A percentile compares a stretch with the other conserved stretches of the same genome.
phyloP scores from a whole-genome alignment of 2,797 vertebrate species.

The Hoplostethus mediterraneus region DNA sequence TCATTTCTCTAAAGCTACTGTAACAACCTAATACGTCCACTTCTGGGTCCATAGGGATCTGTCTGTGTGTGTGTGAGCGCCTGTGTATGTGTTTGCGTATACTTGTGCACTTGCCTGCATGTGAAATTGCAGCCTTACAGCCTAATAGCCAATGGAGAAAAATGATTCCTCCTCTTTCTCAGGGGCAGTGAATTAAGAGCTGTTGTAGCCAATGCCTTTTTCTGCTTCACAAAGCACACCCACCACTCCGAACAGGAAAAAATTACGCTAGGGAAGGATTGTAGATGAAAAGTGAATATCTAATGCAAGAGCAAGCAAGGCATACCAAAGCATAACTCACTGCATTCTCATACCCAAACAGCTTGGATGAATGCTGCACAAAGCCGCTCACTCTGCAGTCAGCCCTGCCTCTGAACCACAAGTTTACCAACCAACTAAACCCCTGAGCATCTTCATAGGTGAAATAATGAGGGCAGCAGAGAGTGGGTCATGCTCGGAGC shows the following conservation, averaged over 20 bases:
- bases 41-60: conserved; percentile 47
- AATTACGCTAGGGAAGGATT: conserved; percentile 12
- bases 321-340: conserved; percentile 20
- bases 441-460: conserved; percentile 30
- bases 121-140: conserved; percentile 44
- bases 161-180: conserved; percentile 44
- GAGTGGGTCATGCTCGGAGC: conserved; percentile 9
- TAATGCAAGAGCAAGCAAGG: conserved; percentile 18
- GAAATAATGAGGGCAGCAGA: conserved; percentile 26
- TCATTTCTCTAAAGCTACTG: conserved; percentile 64
- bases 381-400: conserved; percentile 13
- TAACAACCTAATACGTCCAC: conserved; percentile 58
- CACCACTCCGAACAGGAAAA: conserved; percentile 3
- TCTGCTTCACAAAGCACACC: conserved; percentile 37
- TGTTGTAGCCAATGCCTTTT: conserved; percentile 21
- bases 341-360: conserved; percentile 18
- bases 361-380: conserved; percentile 17
- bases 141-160: conserved; percentile 50
- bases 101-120: conserved; percentile 26
- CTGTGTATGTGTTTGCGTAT: neutral
- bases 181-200: conserved; percentile 45
- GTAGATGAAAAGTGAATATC: conserved; percentile 29
- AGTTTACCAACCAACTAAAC: conserved; percentile 40
- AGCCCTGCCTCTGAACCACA: conserved; percentile 30
- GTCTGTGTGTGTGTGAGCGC: neutral